Evolutionary conservation across 1,140 invertebrate genomes (phyloP).

Genomic region (Drosophila auraria): DNA sequence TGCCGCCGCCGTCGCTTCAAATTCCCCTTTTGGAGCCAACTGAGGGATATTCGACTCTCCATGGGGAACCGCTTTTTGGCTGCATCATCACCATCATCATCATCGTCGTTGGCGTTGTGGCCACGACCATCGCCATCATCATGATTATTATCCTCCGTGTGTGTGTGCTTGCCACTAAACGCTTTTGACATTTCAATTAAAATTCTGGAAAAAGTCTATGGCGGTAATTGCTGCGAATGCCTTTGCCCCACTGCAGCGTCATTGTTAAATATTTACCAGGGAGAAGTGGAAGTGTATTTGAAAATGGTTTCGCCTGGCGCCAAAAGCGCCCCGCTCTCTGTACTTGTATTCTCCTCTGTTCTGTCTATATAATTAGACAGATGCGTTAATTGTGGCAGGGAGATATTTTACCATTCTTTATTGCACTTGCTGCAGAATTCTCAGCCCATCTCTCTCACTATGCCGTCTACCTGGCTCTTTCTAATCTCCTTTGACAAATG

Average conservation of each 20-base stretch:
- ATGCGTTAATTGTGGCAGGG: conserved; percentile 69
- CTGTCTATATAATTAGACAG: conserved; percentile 70
- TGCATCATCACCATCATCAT: conserved; percentile 49
- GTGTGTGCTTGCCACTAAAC: conserved; percentile 75
- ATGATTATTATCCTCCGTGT: conserved; percentile 34
- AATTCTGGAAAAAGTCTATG: conserved; percentile 75
- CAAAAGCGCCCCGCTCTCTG: conserved; percentile 18
- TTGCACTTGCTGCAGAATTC: conserved; percentile 31
- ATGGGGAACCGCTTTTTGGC: conserved; percentile 29
- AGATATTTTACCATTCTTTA: conserved; percentile 36
- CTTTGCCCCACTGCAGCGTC: conserved; percentile 39
- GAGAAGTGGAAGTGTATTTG: conserved; percentile 58
- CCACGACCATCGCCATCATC: conserved; percentile 5
- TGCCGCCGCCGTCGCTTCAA: conserved; percentile 36
- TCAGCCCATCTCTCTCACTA: background rate
- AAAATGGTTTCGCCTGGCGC: conserved; percentile 58
- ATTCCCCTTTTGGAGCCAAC: conserved; percentile 44
- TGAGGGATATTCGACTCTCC: conserved; percentile 48
- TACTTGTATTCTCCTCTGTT: background rate
- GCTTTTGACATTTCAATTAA: conserved; percentile 84
- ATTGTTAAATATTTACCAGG: conserved; percentile 68
- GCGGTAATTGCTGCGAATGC: conserved; percentile 65
- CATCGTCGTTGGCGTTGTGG: conserved; percentile 9
- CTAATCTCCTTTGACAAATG: conserved; percentile 71
- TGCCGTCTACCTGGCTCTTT: conserved; percentile 5